Evolutionary conservation across 37 sponge, comb jelly and placozoan species (phyloP).

Genomic region (Lycopodina hypogea): DNA sequence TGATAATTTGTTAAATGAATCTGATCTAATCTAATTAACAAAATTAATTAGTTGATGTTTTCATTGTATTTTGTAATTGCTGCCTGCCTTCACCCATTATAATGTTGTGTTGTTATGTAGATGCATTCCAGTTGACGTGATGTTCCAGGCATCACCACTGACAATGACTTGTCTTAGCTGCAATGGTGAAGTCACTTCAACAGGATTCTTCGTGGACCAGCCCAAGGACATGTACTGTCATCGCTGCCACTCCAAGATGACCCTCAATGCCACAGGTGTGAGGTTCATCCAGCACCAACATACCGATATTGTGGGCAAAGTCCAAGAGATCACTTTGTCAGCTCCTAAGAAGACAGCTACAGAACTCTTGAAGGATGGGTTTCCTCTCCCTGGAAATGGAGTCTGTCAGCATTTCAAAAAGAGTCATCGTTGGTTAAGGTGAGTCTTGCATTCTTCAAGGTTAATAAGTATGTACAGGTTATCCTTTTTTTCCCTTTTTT

Average conservation of each 20-base stretch:
- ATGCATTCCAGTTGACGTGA: constrained; percentile 44
- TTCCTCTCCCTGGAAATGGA: constrained; percentile 67
- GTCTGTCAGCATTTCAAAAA: constrained; percentile 84
- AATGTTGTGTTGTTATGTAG: constrained; percentile 15
- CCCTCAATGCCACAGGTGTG: constrained; percentile 14
- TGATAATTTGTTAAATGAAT: too few species aligned
- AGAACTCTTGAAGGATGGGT: constrained; percentile 32
- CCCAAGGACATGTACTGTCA: constrained; percentile 42
- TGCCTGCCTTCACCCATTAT: too few species aligned
- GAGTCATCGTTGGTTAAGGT: constrained; percentile 84
- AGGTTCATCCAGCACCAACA: constrained; percentile 53
- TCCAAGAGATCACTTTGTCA: not conserved
- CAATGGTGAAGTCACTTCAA: constrained; percentile 6
- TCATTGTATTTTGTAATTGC: too few species aligned
- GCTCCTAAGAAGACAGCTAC: not conserved
- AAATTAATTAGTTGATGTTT: too few species aligned
- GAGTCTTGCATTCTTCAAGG: not conserved
- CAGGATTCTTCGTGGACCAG: constrained; percentile 50
- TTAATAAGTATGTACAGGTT: too few species aligned
- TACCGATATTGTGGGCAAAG: not conserved
- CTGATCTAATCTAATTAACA: too few species aligned
- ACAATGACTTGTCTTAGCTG: constrained; percentile 54
- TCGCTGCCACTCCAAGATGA: constrained; percentile 47
- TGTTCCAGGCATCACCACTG: constrained; percentile 34
- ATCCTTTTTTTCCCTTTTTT: not conserved